Conservation (phyloP, 2,113 vertebrate genomes). For the Hiodon tergisus region DNA sequence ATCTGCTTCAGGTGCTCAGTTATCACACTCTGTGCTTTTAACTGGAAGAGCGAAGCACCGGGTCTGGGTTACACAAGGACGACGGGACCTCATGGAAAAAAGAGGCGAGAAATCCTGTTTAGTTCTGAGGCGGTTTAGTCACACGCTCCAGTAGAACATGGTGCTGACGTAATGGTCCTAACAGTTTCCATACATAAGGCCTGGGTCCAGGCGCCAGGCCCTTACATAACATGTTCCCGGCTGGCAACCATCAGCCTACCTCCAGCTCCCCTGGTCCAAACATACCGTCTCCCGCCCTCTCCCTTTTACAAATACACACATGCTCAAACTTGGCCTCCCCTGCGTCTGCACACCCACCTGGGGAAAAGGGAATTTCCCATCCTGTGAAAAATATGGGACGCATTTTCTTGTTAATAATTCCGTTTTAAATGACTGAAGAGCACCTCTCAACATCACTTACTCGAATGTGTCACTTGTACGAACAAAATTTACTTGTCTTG, state of each 20-base stretch:
- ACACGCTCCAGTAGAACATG: constrained; percentile 40
- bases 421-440: too few relatives aligned
- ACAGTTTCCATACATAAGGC: constrained; percentile 64
- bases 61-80: constrained; percentile 54
- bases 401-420: too few relatives aligned
- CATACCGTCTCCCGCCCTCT: neutral
- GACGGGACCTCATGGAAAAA: constrained; percentile 52
- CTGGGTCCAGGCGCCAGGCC: constrained; percentile 52
- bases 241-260: constrained; percentile 59
- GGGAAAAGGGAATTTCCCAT: too few relatives aligned
- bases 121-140: constrained; percentile 40
- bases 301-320: neutral
- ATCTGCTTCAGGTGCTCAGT: neutral
- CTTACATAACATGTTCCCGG: constrained; percentile 43
- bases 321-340: neutral
- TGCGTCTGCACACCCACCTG: too few relatives aligned
- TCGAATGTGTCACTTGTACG: neutral
- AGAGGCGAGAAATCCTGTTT: constrained; percentile 52
- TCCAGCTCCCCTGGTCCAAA: constrained; percentile 21
- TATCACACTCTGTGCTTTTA: neutral
- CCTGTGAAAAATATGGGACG: too few relatives aligned
- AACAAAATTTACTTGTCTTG: neutral
- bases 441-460: too few relatives aligned
- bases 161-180: constrained; percentile 58
- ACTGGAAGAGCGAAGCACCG: too few relatives aligned